Conservation (phyloP, 2,113 vertebrate genomes). For the Cryptomyrus ogoouensis region DNA sequence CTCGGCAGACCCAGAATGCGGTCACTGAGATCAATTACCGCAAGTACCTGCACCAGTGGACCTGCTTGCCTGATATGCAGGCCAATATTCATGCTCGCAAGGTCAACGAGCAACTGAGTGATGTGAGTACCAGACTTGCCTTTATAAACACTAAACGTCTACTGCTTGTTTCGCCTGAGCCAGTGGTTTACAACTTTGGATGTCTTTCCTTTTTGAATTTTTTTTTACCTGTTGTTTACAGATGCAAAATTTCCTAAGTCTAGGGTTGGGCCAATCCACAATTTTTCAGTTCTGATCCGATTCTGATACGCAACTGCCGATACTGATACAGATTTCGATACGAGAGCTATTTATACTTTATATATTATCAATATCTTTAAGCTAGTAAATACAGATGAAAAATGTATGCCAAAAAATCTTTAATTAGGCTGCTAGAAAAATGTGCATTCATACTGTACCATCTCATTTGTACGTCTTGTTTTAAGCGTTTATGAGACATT, state of each 20-base stretch:
- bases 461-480: too few species aligned
- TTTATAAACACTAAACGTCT: background rate
- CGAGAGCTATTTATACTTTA: too few species aligned
- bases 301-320: too few species aligned
- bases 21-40: constrained; percentile 85
- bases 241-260: background rate
- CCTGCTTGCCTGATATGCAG: constrained; percentile 84
- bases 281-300: too few species aligned
- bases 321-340: too few species aligned
- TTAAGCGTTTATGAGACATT: too few species aligned
- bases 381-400: too few species aligned
- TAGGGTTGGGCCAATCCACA: too few species aligned
- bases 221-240: background rate
- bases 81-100: constrained; percentile 78
- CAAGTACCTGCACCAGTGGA: constrained; percentile 85
- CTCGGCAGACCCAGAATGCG: constrained; percentile 78
- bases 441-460: too few species aligned
- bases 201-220: background rate
- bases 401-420: too few species aligned
- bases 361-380: too few species aligned
- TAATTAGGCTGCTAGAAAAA: too few species aligned
- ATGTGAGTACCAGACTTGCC: constrained; percentile 65
- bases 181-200: background rate
- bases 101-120: constrained; percentile 92
- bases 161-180: background rate